phyloP scores from a whole-genome alignment of 2,113 vertebrate species.

The Telmatochromis sp. region DNA sequence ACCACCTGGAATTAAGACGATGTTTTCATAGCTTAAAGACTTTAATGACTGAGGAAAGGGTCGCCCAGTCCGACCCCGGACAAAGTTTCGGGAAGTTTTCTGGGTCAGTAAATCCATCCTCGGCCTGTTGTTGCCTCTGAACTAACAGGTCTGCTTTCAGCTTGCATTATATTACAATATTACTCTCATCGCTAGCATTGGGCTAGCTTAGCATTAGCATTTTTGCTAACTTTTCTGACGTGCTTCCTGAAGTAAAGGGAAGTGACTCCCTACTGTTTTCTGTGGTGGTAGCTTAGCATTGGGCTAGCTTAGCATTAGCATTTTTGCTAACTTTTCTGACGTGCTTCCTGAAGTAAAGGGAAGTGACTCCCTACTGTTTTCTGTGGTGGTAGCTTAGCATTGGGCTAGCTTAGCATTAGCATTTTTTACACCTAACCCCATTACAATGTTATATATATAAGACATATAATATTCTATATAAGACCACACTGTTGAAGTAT shows the following conservation, averaged over 20 bases:
- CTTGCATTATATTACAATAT: accelerated
- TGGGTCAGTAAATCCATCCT: accelerated
- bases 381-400: background rate
- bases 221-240: background rate
- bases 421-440: background rate
- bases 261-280: background rate
- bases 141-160: background rate
- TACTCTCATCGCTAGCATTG: background rate
- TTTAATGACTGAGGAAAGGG: background rate
- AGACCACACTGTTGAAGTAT: background rate
- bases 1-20: background rate
- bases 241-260: background rate
- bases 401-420: background rate
- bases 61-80: background rate
- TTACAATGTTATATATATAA: background rate
- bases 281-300: background rate
- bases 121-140: background rate
- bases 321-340: background rate
- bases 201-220: background rate
- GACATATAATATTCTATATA: background rate
- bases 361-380: background rate
- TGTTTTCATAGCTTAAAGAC: background rate
- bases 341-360: background rate
- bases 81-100: background rate
- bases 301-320: background rate